Percentiles rank a stretch among this genome's conserved stretches.
Conservation (phyloP, 2,797 vertebrate species). For the Spea hammondii region DNA sequence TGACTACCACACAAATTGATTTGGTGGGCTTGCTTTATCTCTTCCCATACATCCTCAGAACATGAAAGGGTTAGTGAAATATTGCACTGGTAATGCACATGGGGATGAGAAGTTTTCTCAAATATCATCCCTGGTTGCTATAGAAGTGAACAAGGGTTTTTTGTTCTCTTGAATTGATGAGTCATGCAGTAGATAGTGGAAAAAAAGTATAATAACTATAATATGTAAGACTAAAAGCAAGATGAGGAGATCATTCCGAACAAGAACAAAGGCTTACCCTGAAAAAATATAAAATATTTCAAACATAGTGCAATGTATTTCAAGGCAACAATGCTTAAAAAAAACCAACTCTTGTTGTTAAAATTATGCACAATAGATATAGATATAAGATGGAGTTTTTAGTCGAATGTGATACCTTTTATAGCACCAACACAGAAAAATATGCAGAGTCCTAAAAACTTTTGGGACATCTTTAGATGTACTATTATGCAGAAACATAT, state of each 20-base stretch:
- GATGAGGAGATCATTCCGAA: not conserved
- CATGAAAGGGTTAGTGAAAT: constrained; percentile 7
- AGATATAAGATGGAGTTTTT: too few species aligned
- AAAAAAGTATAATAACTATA: not conserved
- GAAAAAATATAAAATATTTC: not conserved
- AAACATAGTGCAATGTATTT: not conserved
- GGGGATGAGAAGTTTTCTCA: constrained; percentile 11
- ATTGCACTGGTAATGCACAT: not conserved
- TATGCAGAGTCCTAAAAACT: too few species aligned
- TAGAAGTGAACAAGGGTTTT: constrained; percentile 30
- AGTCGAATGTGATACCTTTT: too few species aligned
- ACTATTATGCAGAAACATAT: too few species aligned
- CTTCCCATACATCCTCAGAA: not conserved
- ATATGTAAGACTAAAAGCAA: not conserved
- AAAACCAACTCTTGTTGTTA: too few species aligned
- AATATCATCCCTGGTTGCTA: constrained; percentile 27
- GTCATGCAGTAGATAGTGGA: constrained; percentile 23
- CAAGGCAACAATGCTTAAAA: too few species aligned
- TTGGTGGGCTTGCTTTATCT: not conserved
- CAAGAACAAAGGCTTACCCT: not conserved
- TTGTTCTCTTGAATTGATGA: constrained; percentile 17
- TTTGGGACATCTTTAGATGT: too few species aligned
- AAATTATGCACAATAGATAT: too few species aligned
- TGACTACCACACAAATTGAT: not conserved
- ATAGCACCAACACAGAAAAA: too few species aligned